phyloP scores from a whole-genome alignment of 2,797 vertebrate genomes.

The Lagorchestes hirsutus region DNA sequence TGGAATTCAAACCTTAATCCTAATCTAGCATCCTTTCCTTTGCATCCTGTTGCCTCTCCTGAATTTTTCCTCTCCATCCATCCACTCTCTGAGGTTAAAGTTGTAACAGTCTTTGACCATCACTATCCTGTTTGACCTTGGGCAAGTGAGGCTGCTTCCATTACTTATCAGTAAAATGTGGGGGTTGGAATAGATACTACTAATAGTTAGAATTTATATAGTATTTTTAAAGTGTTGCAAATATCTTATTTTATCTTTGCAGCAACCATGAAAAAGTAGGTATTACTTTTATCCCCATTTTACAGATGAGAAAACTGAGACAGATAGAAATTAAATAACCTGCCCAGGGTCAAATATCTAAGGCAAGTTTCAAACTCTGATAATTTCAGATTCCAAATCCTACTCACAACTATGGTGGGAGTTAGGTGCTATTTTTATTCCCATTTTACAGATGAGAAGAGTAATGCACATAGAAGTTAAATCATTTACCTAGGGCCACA shows the following conservation, averaged over 20 bases:
- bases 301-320: not conserved
- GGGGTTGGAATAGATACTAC: not conserved
- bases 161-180: not conserved
- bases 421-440: not conserved
- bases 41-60: not conserved
- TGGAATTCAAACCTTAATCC: not conserved
- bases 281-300: not conserved
- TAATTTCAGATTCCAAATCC: not conserved
- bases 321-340: not conserved
- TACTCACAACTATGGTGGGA: not conserved
- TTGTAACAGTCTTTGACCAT: not conserved
- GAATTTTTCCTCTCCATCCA: not conserved
- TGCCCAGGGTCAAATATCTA: not conserved
- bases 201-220: not conserved
- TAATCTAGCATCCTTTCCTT: not conserved
- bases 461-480: not conserved
- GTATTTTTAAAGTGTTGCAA: not conserved
- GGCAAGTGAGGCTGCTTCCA: not conserved
- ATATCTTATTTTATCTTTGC: not conserved
- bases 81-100: not conserved
- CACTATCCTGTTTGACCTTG: not conserved
- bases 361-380: not conserved
- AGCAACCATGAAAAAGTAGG: not conserved
- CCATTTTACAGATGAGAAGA: not conserved
- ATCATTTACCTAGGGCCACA: not conserved